Percentiles rank a stretch among this genome's conserved stretches.
Conservation (phyloP, 2,888 invertebrate genomes). For the Morpho achilles region DNA sequence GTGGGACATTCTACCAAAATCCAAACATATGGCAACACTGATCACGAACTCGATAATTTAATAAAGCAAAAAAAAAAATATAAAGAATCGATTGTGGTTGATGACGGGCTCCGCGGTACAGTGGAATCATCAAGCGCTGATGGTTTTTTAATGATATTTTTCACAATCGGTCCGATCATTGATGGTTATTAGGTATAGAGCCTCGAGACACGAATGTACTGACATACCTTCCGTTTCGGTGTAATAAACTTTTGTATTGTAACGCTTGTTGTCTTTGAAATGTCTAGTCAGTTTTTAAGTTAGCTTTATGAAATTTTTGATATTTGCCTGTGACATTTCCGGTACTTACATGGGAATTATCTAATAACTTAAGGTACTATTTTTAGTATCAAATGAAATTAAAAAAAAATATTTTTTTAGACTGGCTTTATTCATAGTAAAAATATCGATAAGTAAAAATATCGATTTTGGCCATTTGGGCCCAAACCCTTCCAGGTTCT, state of each 20-base stretch:
- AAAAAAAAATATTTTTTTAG: too few relatives aligned
- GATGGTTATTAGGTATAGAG: slow-evolving; percentile 76
- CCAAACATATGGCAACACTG: slow-evolving; percentile 35
- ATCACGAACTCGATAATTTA: slow-evolving; percentile 60
- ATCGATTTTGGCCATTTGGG: too few relatives aligned
- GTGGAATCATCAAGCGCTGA: slow-evolving; percentile 75
- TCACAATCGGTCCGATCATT: slow-evolving; percentile 77
- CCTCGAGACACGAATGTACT: slow-evolving; percentile 49
- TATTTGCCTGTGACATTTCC: too few relatives aligned
- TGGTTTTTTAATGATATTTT: slow-evolving; percentile 81
- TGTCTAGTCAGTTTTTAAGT: slow-evolving; percentile 2
- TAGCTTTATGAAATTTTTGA: too few relatives aligned
- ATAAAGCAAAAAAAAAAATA: slow-evolving; percentile 56
- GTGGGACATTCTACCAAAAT: neutral
- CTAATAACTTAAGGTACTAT: too few relatives aligned
- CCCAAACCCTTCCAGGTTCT: too few relatives aligned
- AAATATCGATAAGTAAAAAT: too few relatives aligned
- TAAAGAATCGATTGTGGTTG: slow-evolving; percentile 74
- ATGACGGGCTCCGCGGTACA: slow-evolving; percentile 63
- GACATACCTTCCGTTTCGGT: slow-evolving; percentile 10
- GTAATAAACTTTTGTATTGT: slow-evolving; percentile 20
- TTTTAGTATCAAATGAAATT: too few relatives aligned
- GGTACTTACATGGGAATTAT: too few relatives aligned
- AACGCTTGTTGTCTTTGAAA: neutral
- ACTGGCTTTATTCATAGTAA: too few relatives aligned